phyloP scores from a whole-genome alignment of 1,140 invertebrate genomes.

The Arion vulgaris region DNA sequence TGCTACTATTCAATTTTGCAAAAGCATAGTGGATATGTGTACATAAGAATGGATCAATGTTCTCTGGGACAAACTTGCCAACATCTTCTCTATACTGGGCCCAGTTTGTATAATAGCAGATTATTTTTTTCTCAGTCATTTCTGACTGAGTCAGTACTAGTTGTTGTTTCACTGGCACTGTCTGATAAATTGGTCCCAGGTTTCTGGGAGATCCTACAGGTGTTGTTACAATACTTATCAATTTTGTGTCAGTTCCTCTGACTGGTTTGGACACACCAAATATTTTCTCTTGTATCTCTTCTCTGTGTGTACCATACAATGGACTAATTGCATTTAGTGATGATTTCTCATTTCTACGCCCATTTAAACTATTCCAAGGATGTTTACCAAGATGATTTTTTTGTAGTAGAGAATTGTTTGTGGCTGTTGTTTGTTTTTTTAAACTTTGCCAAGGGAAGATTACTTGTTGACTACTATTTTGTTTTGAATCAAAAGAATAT shows the following conservation, averaged over 20 bases:
- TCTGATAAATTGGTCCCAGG: not conserved
- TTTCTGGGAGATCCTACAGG: not conserved
- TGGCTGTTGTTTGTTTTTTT: not conserved
- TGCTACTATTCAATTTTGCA: slow-evolving; percentile 78
- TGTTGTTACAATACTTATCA: not conserved
- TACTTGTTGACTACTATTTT: not conserved
- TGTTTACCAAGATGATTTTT: no score
- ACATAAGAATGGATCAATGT: slow-evolving; percentile 82
- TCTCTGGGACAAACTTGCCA: slow-evolving; percentile 76
- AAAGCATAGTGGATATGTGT: slow-evolving; percentile 88
- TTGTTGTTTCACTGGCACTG: not conserved
- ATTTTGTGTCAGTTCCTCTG: not conserved
- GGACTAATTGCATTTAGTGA: not conserved
- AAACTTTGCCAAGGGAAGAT: not conserved
- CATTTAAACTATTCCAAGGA: not conserved
- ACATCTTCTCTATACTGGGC: slow-evolving; percentile 55
- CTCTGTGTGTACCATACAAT: not conserved
- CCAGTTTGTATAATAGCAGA: slow-evolving; percentile 71
- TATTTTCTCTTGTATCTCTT: not conserved
- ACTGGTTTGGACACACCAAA: not conserved
- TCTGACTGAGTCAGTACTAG: not conserved
- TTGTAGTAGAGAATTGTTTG: not conserved
- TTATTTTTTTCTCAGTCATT: slow-evolving; percentile 33
- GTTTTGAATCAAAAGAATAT: not conserved
- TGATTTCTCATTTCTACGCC: not conserved